phyloP scores from a whole-genome alignment of 2,797 vertebrate genomes.

The Avahi laniger region DNA sequence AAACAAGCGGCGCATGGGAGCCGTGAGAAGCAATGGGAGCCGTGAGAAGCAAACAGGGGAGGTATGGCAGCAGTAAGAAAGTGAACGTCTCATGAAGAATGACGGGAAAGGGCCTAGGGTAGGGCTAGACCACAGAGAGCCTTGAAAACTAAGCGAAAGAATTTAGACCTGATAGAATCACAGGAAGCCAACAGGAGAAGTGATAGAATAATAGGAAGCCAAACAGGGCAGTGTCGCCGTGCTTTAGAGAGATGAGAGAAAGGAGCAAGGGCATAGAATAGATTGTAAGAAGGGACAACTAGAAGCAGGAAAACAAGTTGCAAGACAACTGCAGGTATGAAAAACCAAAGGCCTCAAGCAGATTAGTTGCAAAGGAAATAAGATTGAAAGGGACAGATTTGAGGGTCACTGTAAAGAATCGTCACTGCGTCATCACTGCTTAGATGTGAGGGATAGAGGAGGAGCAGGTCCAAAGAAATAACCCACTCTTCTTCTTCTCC shows the following conservation, averaged over 20 bases:
- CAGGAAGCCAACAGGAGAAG: background rate
- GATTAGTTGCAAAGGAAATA: background rate
- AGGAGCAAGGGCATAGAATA: background rate
- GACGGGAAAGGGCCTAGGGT: background rate
- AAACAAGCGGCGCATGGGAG: background rate
- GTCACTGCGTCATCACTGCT: background rate
- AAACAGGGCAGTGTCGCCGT: background rate
- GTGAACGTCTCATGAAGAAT: background rate
- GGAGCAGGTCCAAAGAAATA: background rate
- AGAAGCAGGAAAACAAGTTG: background rate
- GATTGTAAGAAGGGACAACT: background rate
- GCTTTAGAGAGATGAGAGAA: background rate
- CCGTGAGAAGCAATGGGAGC: background rate
- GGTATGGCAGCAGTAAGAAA: background rate
- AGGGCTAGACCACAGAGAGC: background rate
- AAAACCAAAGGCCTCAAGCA: background rate
- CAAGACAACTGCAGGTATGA: background rate
- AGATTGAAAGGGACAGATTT: background rate
- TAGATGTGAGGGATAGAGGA: background rate
- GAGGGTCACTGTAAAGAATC: background rate
- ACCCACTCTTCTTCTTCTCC: background rate
- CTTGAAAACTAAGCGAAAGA: background rate
- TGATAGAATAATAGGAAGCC: no score
- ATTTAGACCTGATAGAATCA: background rate
- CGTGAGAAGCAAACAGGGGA: background rate